Evolutionary conservation across 2,888 invertebrate genomes (phyloP).

Genomic region (Pristionchus fissidentatus): DNA sequence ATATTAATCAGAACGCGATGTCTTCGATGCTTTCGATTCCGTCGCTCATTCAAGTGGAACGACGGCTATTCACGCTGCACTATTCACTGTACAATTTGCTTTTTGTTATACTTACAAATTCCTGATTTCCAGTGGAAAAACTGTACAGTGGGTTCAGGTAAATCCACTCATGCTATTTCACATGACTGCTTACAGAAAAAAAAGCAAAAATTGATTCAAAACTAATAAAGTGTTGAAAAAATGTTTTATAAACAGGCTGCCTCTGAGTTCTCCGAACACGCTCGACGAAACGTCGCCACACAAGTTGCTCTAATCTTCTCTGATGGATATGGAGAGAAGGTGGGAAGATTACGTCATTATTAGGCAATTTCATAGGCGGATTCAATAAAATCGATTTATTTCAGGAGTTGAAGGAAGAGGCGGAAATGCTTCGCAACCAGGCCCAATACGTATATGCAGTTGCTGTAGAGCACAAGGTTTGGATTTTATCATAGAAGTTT

Average conservation of each 20-base stretch:
- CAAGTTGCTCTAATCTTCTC: constrained; percentile 69
- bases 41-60: constrained; percentile 53
- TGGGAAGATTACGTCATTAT: background rate
- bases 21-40: constrained; percentile 38
- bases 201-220: background rate
- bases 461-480: constrained; percentile 64
- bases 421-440: constrained; percentile 55
- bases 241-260: constrained; percentile 54
- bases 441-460: constrained; percentile 67
- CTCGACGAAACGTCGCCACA: constrained; percentile 60
- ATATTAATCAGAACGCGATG: constrained; percentile 6
- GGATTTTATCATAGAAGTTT: background rate
- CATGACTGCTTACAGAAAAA: background rate
- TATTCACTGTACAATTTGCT: constrained; percentile 52
- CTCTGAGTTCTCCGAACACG: constrained; percentile 60
- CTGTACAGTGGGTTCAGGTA: too few relatives aligned
- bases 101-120: background rate
- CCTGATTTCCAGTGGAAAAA: background rate
- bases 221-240: background rate
- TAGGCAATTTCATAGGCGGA: background rate
- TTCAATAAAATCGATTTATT: background rate
- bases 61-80: constrained; percentile 65
- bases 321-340: constrained; percentile 65
- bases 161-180: too few relatives aligned
- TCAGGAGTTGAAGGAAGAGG: constrained; percentile 53